phyloP scores from a whole-genome alignment of 1,140 invertebrate genomes.

The Bombus soroeensis region DNA sequence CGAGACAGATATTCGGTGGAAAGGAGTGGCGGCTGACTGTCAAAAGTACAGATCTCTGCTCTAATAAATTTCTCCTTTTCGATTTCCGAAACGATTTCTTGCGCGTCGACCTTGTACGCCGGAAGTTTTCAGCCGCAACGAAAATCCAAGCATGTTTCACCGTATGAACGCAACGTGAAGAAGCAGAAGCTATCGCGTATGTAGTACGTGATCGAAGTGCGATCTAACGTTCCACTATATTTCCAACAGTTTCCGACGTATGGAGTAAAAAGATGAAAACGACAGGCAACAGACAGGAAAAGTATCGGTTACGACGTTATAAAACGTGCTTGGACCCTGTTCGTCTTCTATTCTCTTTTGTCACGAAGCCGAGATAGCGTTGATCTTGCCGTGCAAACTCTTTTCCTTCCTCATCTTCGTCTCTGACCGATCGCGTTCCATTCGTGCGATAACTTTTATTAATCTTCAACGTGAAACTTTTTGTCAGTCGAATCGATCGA shows the following conservation, averaged over 20 bases:
- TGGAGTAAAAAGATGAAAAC: background rate
- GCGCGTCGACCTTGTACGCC: no score
- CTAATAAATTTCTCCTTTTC: conserved; percentile 30
- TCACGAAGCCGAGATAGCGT: no score
- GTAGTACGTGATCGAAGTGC: background rate
- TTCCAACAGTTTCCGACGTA: background rate
- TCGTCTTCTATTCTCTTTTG: background rate
- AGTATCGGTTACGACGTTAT: conserved; percentile 1
- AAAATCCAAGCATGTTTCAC: background rate
- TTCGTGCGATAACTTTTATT: conserved; percentile 8
- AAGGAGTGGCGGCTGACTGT: background rate
- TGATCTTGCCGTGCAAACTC: no score
- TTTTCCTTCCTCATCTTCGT: no score
- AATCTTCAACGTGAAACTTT: background rate
- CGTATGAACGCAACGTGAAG: no score
- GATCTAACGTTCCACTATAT: background rate
- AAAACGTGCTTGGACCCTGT: background rate
- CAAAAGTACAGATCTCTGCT: background rate
- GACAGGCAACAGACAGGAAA: no score
- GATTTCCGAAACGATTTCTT: background rate
- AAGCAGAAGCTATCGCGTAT: background rate
- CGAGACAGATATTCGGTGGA: no score
- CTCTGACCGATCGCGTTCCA: no score
- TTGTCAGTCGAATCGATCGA: background rate
- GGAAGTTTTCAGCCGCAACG: background rate